phyloP scores from a whole-genome alignment of 2,888 invertebrate genomes.

The Charanyca ferruginea region DNA sequence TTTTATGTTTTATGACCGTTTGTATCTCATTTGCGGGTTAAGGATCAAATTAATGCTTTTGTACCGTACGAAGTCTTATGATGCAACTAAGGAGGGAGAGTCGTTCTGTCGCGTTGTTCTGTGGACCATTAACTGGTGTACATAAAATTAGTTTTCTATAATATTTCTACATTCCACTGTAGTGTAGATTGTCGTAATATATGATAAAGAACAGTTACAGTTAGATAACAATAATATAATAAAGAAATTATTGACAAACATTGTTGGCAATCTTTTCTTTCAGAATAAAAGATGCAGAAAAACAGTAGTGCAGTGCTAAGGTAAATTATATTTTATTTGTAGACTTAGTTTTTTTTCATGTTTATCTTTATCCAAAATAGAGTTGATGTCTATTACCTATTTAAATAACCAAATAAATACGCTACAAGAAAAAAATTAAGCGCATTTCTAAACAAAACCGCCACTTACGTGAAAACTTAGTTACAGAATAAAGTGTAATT shows the following conservation, averaged over 20 bases:
- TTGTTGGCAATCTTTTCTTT: neutral
- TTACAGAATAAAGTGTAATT: constrained; percentile 50
- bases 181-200: neutral
- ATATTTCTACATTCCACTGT: neutral
- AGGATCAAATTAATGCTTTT: constrained; percentile 8
- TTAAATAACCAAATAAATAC: neutral
- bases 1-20: constrained; percentile 56
- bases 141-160: constrained; percentile 11
- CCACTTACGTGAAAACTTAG: constrained; percentile 13
- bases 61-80: constrained; percentile 6
- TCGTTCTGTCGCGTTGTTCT: neutral
- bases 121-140: neutral
- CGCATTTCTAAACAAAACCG: constrained; percentile 20
- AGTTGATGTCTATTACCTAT: too few relatives aligned
- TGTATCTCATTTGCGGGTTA: constrained; percentile 47
- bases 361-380: too few relatives aligned
- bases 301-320: neutral
- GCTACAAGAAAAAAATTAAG: neutral
- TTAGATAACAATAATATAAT: too few relatives aligned
- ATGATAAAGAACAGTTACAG: neutral
- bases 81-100: neutral
- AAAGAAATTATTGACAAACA: too few relatives aligned
- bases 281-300: neutral
- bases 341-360: too few relatives aligned
- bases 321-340: too few relatives aligned